These are phyloP conservation scores for Nesospiza acunhae DNA, from an alignment of 2,113 vertebrate species.

Conservation along the genomic window DNA sequence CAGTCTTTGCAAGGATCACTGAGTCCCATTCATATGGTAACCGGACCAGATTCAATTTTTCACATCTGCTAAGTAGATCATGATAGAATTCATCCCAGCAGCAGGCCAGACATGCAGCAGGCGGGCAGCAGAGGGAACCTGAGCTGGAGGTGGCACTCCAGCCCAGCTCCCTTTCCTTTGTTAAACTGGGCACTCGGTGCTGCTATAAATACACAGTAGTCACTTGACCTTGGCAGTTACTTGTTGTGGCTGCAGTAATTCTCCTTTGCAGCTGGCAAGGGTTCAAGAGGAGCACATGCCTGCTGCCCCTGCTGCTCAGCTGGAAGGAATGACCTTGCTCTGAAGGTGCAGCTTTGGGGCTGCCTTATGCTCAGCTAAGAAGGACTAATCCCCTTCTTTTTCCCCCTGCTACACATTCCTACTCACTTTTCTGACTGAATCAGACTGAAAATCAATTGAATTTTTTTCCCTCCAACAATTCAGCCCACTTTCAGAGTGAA, in stretches of 20 bases:
- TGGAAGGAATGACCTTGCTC: conserved; percentile 1
- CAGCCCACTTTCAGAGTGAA: not conserved
- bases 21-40: not conserved
- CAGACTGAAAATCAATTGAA: not conserved
- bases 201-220: conserved; percentile 55
- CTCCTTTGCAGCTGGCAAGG: conserved; percentile 5
- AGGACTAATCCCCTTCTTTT: not conserved
- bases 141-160: not conserved
- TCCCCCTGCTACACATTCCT: not conserved
- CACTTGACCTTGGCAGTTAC: conserved; percentile 48
- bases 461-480: not conserved
- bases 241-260: conserved; percentile 13
- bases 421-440: not conserved
- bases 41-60: not conserved
- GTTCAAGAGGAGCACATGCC: not conserved
- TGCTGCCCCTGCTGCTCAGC: not conserved
- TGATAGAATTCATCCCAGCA: not conserved
- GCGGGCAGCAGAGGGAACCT: not conserved
- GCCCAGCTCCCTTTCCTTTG: not conserved
- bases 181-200: not conserved
- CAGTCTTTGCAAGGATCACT: not conserved
- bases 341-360: not conserved
- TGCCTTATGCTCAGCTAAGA: not conserved
- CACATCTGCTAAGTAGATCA: not conserved
- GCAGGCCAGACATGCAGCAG: not conserved